Evolutionary conservation across 2,797 vertebrate genomes (phyloP), one percentile per base, ranked within the genome.

Genomic region (Pelochelys cantorii): DNA sequence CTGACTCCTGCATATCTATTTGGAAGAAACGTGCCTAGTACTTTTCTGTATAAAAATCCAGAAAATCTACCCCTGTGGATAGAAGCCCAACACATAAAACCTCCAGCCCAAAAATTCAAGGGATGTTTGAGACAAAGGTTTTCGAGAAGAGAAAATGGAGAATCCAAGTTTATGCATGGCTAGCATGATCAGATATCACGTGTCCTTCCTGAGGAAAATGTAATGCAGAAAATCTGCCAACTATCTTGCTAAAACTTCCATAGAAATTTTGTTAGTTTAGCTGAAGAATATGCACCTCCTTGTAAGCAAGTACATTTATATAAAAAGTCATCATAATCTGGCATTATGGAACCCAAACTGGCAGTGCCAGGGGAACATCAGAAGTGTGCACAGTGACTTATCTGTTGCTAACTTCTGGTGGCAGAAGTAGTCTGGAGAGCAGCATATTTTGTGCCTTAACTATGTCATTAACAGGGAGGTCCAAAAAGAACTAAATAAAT

Each of bases 371-470:
- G 96, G 94, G 87, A 94, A 88, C 83, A 85, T 89, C 89, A 0
- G 7, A 95, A 87, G 82, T 91, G 85, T 95, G 87, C 91, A 92
- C 90, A 94, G 65, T 94, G 93, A 96, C 90, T 93, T 94, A 94
- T 93, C 95, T 82, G 34, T 91, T 90, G 82, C 82, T 89, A 94
- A 88, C 60, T 95, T 95, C 93, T 93, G 85, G 79, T 87, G 90
- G 93, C 86, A 84, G 81, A 74, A 75, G 78, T 0, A 56, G 96
- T 92, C 95, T 92, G 93, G 96, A 91, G 92, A 91, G 78, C 60
- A 96, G 95, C 82, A 52, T 90, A 91, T 93, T 96, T 96, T 89
- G 96, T 97, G 93, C 96, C 95, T 97, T 97, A 93, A 79, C 94
- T 88, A 87, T 96, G 95, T 94, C 90, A 81, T 92, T 96, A 78